Percentiles rank a stretch among this genome's conserved stretches.
Conservation (phyloP, 2,888 invertebrate genomes). For the Myopa testacea region DNA sequence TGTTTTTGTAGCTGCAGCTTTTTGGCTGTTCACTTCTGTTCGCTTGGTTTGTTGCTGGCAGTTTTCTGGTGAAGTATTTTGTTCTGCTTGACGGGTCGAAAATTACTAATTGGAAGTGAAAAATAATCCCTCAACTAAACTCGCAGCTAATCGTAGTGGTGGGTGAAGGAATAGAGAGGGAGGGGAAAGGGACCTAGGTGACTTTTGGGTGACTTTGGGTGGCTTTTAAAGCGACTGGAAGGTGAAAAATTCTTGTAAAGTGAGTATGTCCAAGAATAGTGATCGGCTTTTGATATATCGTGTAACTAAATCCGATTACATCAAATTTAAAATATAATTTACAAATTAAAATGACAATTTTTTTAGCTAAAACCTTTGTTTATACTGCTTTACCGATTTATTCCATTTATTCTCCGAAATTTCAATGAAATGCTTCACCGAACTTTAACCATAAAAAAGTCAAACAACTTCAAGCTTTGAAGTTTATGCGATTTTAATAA, state of each 20-base stretch:
- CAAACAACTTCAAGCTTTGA: too few relatives aligned
- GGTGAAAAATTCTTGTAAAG: not conserved
- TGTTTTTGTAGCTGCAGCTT: conserved; percentile 5
- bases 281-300: too few relatives aligned
- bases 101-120: conserved; percentile 35
- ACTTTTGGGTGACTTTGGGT: not conserved
- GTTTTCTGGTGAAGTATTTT: conserved; percentile 3
- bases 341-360: too few relatives aligned
- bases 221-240: not conserved
- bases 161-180: not conserved
- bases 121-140: conserved; percentile 16
- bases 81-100: conserved; percentile 28
- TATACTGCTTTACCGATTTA: not conserved
- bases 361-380: not conserved
- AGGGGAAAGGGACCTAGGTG: not conserved
- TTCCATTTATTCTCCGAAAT: not conserved
- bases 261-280: too few relatives aligned
- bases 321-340: too few relatives aligned
- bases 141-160: conserved; percentile 3
- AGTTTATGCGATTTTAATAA: too few relatives aligned
- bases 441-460: too few relatives aligned
- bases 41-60: not conserved
- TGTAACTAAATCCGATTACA: too few relatives aligned
- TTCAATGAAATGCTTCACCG: too few relatives aligned
- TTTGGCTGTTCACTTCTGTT: not conserved